Base-by-base conservation (phyloP, 2,797 vertebrate species). In the Paratrypauchen microcephalus region DNA sequence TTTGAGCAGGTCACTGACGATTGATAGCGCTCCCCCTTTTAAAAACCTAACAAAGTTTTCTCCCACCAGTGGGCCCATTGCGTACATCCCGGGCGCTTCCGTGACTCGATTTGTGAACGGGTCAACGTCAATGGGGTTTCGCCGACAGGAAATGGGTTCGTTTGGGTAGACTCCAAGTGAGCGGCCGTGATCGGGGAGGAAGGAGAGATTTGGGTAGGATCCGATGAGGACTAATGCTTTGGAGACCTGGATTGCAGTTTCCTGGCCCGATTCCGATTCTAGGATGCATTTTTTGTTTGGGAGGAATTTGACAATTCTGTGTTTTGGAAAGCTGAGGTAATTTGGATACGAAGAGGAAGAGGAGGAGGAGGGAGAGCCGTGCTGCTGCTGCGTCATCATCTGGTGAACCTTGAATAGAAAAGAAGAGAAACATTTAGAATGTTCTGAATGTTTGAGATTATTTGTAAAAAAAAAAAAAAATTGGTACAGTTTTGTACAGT, bases 11-110 rank as follows among this genome's bases (percentile, higher is more conserved):
- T 93, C 84, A 2, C 92, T 90, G 0, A 87, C 92, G 5, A 94
- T 92, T 0, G 92, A 93, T 36, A 95, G 85, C 0, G 93, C 94
- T 0, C 94, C 94, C 0, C 94, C 94, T 65, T 94, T 94, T 28
- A 94, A 84, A 80, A 95, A 95, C n/a, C 94, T 80, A 41, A 95
- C 94, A 72, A 95, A 95, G 88, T 95, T 94, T 83, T 95, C 94
- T 0, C 94, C 94, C 0, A 95, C 93, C 6, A 95, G 65, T 0
- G 94, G 94, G 1, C 94, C 94, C 91, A 95, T 92, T 70, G 93
- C 93, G 55, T 94, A 95, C 74, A 95, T 54, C 36, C 92, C 93
- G 0, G 88, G 86, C 23, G 87, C 90, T 0, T 81, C 86, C 1
- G 82, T 39, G 39, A 89, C 87, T 76, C 72, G 75, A 69, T 93